Conservation (phyloP, 2,888 invertebrate genomes). For the Zootermopsis nevadensis region DNA sequence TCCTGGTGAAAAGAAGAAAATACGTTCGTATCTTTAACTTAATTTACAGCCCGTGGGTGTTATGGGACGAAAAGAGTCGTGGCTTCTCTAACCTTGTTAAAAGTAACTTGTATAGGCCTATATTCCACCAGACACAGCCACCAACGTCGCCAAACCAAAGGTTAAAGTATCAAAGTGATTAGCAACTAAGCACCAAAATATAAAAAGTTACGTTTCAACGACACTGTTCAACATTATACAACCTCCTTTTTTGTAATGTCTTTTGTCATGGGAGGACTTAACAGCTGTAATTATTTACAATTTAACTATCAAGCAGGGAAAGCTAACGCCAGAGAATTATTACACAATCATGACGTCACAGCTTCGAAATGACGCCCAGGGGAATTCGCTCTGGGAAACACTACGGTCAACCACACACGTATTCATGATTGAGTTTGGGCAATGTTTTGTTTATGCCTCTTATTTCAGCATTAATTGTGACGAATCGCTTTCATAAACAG, state of each 20-base stretch:
- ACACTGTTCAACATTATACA: neutral
- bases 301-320: constrained; percentile 22
- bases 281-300: constrained; percentile 33
- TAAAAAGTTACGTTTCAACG: neutral
- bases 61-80: constrained; percentile 20
- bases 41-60: constrained; percentile 15
- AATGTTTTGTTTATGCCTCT: constrained; percentile 4
- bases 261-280: constrained; percentile 29
- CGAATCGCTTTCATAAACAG: constrained; percentile 23
- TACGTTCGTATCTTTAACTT: constrained; percentile 25
- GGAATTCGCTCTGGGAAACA: constrained; percentile 7
- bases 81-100: neutral
- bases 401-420: neutral
- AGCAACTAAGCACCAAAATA: constrained; percentile 1
- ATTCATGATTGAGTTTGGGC: neutral
- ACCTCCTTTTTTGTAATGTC: neutral
- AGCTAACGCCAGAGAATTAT: constrained; percentile 7
- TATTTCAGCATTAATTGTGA: constrained; percentile 30
- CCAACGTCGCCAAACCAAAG: neutral
- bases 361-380: constrained; percentile 23
- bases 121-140: neutral
- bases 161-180: constrained; percentile 15
- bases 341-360: constrained; percentile 35
- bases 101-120: neutral
- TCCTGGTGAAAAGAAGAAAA: constrained; percentile 21